Evolutionary conservation across 2,113 vertebrate genomes (phyloP).

Genomic region (Jaculus jaculus): DNA sequence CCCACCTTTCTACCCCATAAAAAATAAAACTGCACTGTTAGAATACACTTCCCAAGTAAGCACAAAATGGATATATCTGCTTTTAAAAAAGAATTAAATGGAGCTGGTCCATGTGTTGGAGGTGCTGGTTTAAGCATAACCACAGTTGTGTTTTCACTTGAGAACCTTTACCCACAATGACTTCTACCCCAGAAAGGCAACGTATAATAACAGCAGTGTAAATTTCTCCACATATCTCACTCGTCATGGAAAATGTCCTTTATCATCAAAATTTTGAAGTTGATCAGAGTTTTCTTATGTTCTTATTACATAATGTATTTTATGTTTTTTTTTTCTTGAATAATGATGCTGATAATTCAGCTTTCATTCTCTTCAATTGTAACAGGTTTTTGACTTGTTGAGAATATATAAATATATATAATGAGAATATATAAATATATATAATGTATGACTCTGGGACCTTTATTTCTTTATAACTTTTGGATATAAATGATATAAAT

Average conservation of each 20-base stretch:
- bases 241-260: conserved; percentile 51
- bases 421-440: conserved; percentile 69
- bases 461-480: conserved; percentile 64
- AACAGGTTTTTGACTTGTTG: conserved; percentile 70
- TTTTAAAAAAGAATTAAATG: not conserved
- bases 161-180: not conserved
- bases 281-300: conserved; percentile 68
- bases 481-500: conserved; percentile 61
- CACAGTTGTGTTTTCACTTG: not conserved
- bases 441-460: conserved; percentile 62
- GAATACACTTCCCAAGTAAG: conserved; percentile 14
- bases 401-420: conserved; percentile 73
- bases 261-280: conserved; percentile 54
- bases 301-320: conserved; percentile 65
- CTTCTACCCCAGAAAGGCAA: not conserved
- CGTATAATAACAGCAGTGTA: conserved; percentile 12
- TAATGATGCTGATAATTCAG: conserved; percentile 77
- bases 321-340: conserved; percentile 67
- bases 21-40: not conserved
- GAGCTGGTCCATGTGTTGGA: not conserved
- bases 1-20: not conserved
- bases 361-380: conserved; percentile 62
- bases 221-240: conserved; percentile 47
- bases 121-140: not conserved
- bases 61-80: not conserved